These are phyloP conservation scores for Uloborus diversus DNA, from an alignment of 1,140 invertebrate species.

Conservation along the genomic window DNA sequence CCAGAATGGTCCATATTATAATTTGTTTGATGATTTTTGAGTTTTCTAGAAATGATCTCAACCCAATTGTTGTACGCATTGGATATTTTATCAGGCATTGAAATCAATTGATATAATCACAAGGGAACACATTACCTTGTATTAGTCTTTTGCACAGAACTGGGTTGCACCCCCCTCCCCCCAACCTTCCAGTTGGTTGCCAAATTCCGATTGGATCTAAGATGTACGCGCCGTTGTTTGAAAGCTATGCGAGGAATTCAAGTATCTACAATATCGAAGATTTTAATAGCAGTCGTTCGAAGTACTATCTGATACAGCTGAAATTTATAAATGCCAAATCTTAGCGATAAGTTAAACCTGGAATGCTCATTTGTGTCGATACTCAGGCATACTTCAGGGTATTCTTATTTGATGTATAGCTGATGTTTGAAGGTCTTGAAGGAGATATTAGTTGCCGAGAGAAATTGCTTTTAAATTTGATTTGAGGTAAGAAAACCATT, in stretches of 20 bases:
- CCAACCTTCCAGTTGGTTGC: not conserved
- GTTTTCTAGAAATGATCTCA: too few relatives aligned
- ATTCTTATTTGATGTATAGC: constrained; percentile 27
- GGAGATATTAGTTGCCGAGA: too few relatives aligned
- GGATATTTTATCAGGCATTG: too few relatives aligned
- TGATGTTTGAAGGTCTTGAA: constrained; percentile 9
- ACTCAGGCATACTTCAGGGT: not conserved
- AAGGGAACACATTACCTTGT: too few relatives aligned
- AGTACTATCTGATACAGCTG: constrained; percentile 1
- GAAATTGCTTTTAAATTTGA: too few relatives aligned
- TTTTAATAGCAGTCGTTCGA: constrained; percentile 20
- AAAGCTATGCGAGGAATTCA: constrained; percentile 18
- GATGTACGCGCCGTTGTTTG: not conserved
- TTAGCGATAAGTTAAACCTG: not conserved
- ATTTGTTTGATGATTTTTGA: too few relatives aligned
- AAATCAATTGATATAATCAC: too few relatives aligned
- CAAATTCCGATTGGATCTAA: constrained; percentile 17
- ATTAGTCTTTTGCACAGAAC: too few relatives aligned
- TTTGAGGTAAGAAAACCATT: too few relatives aligned
- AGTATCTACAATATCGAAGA: constrained; percentile 7
- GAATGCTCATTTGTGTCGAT: constrained; percentile 35
- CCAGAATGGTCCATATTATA: too few relatives aligned
- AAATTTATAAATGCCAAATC: constrained; percentile 33
- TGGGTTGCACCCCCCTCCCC: too few relatives aligned
- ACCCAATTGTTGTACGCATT: too few relatives aligned